phyloP scores from a whole-genome alignment of 2,113 vertebrate genomes.

The Oryctolagus cuniculus region DNA sequence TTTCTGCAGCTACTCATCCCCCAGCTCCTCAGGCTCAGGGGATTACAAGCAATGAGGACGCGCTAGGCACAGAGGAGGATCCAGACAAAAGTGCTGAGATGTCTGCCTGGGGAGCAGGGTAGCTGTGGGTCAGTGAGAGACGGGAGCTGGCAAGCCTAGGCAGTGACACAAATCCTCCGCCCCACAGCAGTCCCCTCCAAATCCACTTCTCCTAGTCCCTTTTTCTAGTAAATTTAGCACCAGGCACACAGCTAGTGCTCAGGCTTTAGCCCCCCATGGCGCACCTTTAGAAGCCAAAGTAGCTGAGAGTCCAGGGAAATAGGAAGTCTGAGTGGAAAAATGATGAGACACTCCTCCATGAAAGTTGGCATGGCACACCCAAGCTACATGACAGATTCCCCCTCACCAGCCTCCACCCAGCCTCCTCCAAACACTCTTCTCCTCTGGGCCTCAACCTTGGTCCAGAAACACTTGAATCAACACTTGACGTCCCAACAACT shows the following conservation, averaged over 20 bases:
- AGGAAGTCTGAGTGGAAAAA: neutral
- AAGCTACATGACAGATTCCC: neutral
- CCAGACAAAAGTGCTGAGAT: neutral
- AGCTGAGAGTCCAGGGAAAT: neutral
- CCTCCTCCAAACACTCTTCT: neutral
- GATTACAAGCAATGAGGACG: neutral
- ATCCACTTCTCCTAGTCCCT: neutral
- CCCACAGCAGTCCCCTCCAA: neutral
- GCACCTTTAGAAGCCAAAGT: neutral
- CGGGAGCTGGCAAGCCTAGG: neutral
- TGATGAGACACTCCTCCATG: neutral
- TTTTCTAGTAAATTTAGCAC: neutral
- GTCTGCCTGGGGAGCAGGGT: no score
- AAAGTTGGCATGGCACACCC: neutral
- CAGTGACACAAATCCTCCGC: neutral
- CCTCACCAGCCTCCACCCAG: neutral
- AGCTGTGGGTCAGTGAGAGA: neutral
- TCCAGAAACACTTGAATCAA: neutral
- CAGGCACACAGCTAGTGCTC: neutral
- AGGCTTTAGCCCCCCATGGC: neutral
- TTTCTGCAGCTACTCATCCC: neutral
- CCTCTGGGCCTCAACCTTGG: neutral
- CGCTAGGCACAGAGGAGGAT: neutral
- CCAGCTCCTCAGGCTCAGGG: neutral
- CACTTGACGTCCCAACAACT: neutral